phyloP scores from a whole-genome alignment of 92 coral and sea anemone genomes.

The Muricea muricata region DNA sequence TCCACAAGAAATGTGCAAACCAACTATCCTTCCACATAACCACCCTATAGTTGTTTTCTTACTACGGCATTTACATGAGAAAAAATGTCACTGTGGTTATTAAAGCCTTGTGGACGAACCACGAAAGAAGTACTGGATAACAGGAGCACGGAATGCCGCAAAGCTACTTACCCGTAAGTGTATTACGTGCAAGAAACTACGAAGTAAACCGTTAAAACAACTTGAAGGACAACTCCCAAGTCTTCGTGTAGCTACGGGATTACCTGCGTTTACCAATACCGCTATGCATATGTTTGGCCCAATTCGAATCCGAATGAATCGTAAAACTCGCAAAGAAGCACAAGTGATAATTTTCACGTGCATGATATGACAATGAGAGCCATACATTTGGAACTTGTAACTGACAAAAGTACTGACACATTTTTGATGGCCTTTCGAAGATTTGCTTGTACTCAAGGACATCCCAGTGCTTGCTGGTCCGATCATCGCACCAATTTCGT shows the following conservation, averaged over 20 bases:
- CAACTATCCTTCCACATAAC: conserved; percentile 44
- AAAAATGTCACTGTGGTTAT: conserved; percentile 48
- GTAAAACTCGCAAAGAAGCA: no score
- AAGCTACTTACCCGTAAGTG: conserved; percentile 54
- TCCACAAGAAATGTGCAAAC: conserved; percentile 54
- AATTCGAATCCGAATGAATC: conserved; percentile 63
- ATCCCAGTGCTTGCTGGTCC: conserved; percentile 65
- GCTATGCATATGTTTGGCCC: conserved; percentile 80
- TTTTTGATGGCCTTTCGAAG: conserved; percentile 72
- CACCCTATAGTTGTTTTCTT: no score
- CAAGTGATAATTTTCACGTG: conserved; percentile 44
- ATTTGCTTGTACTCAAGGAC: conserved; percentile 57
- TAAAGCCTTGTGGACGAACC: no score
- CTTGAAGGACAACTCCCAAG: conserved; percentile 71
- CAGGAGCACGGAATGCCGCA: conserved; percentile 59
- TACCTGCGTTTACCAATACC: conserved; percentile 33
- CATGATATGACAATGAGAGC: conserved; percentile 70
- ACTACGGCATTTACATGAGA: conserved; percentile 33
- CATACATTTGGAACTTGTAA: conserved; percentile 65
- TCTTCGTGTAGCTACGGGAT: conserved; percentile 55
- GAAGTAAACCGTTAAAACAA: conserved; percentile 64
- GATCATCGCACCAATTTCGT: conserved; percentile 63
- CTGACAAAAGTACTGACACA: no score
- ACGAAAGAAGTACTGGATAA: no score
- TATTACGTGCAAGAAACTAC: conserved; percentile 62